Percentiles rank a stretch among this genome's conserved stretches.
Evolutionary conservation across 2,113 vertebrate species (phyloP).

Genomic region (Tinamus guttatus): DNA sequence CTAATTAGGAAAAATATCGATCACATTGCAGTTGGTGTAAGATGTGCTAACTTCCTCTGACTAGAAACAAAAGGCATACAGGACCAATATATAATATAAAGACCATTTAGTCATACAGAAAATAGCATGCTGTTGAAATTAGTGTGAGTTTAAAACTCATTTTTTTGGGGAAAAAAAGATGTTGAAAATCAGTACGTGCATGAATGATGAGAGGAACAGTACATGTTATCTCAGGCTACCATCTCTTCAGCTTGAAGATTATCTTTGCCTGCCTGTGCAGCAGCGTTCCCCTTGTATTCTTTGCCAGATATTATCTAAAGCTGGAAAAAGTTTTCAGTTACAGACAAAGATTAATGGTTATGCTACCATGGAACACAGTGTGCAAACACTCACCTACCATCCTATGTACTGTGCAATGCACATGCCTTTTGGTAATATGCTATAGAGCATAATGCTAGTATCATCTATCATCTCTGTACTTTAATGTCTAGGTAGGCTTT

Average conservation of each 20-base stretch:
- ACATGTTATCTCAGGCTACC: slow-evolving; percentile 9
- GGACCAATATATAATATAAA: not conserved
- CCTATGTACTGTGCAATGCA: not conserved
- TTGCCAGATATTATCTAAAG: slow-evolving; percentile 56
- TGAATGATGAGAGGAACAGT: not conserved
- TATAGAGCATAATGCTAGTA: not conserved
- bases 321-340: slow-evolving; percentile 43
- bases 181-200: slow-evolving; percentile 23
- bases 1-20: not conserved
- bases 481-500: not conserved
- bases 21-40: not conserved
- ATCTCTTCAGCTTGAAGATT: not conserved
- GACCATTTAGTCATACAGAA: not conserved
- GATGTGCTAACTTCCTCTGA: not conserved
- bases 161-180: not conserved
- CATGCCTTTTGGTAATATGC: not conserved
- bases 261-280: slow-evolving; percentile 11
- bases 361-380: not conserved
- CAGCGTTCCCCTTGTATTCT: not conserved
- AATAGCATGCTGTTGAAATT: not conserved
- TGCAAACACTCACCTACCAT: not conserved
- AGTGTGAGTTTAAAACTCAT: not conserved
- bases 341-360: slow-evolving; percentile 41
- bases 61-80: not conserved
- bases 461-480: not conserved